These are phyloP conservation scores for Megalops cyprinoides DNA, from an alignment of 2,797 vertebrate genomes.

Conservation along the genomic window DNA sequence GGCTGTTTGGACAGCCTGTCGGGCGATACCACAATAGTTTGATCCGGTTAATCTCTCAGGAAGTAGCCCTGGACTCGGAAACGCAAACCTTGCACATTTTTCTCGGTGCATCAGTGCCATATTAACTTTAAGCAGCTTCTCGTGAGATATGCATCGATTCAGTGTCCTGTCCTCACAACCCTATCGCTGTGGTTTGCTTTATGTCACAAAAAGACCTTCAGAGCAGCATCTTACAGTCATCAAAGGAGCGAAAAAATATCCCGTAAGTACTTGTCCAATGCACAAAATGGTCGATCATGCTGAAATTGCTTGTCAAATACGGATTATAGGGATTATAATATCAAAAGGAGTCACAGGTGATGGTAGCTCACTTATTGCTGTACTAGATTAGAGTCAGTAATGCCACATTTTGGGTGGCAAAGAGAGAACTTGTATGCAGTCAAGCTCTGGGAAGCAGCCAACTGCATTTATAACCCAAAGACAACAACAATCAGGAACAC, in stretches of 20 bases:
- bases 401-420: background rate
- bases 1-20: conserved; percentile 18
- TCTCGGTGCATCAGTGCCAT: conserved; percentile 4
- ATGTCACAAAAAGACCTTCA: background rate
- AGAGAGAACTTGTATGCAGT: background rate
- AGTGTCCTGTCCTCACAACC: background rate
- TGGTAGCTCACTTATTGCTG: background rate
- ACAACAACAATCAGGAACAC: conserved; percentile 45
- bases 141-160: background rate
- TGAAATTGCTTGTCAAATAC: too few species aligned
- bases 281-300: background rate
- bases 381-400: background rate
- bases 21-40: conserved; percentile 34
- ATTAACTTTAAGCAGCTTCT: conserved; percentile 29
- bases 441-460: conserved; percentile 33
- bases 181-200: background rate
- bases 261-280: background rate
- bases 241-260: background rate
- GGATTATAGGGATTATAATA: too few species aligned
- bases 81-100: conserved; percentile 47
- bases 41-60: conserved; percentile 53
- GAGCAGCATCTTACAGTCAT: background rate
- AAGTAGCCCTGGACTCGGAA: conserved; percentile 43
- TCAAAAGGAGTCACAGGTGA: background rate
- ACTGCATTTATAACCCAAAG: conserved; percentile 28